Evolutionary conservation across 2,888 invertebrate species (phyloP), one percentile per base, ranked within the genome.

Genomic region (Diaperis boleti): DNA sequence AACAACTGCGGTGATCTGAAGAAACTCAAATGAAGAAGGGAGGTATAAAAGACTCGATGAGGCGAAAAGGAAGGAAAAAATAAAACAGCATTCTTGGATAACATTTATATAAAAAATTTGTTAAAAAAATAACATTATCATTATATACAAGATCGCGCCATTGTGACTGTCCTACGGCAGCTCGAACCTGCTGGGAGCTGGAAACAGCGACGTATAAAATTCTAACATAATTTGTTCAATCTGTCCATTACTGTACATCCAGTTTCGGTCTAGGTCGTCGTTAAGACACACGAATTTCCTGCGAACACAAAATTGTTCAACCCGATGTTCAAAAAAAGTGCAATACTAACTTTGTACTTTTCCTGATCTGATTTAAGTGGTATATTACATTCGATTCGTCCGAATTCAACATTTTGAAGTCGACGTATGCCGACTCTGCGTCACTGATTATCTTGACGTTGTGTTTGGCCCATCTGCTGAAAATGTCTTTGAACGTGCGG

Each of bases 261-360:
- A 86, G 5, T 78, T 78, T 7, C 88, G 85, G 71, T 90, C 89
- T 77, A 92, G 83, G 75, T 93, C 90, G 72, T 92, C 92, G 78
- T 93, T 93, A 44, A 93, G 83, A 76, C 92, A 93, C 39, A 92
- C 86, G 73, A 93, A 93, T 81, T 92, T 93, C 71, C 91, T 91
- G 77, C 20, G 85, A 82, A n/a, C n/a, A n/a, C n/a, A 52, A 8
- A 45, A 3, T 54, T 39, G 6, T 7, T 20, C 17, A 62, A 61
- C 55, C 55, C 18, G 15, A 39, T 18, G n/a, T n/a, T n/a, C n/a
- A 3, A 2, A 8, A 8, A 5, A 45, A 44, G 42, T 13, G n/a
- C n/a, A 22, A 49, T 41, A 62, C 54, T 82, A 80, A 90, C 90
- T 87, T 90, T 56, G 88, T 87, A 72, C 86, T 84, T 63, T 86